phyloP scores from a whole-genome alignment of 2,797 vertebrate genomes.

The Girardinus metallicus region DNA sequence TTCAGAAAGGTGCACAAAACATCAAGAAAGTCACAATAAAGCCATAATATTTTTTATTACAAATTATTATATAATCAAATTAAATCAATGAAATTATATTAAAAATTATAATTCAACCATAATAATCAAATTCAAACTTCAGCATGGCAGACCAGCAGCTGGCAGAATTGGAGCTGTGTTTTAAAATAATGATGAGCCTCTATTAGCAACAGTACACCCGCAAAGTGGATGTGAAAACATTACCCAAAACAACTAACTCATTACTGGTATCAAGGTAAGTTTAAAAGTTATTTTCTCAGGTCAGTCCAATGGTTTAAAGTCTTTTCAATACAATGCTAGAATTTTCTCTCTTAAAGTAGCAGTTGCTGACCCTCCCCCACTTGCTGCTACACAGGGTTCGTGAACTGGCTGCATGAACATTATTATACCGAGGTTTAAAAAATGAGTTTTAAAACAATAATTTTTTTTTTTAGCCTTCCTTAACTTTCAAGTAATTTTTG shows the following conservation, averaged over 20 bases:
- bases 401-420: neutral
- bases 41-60: neutral
- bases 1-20: constrained; percentile 33
- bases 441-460: neutral
- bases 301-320: neutral
- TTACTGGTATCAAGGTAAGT: neutral
- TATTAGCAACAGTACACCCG: neutral
- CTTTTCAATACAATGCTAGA: neutral
- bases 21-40: constrained; percentile 5
- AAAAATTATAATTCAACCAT: neutral
- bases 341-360: neutral
- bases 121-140: neutral
- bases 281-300: neutral
- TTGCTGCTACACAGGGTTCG: neutral
- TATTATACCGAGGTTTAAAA: neutral
- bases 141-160: neutral
- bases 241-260: neutral
- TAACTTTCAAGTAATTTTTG: neutral
- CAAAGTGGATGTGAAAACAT: neutral
- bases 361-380: neutral
- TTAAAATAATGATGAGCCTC: neutral
- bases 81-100: neutral
- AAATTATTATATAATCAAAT: neutral
- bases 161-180: neutral
- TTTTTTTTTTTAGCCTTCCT: neutral